These are phyloP conservation scores for Argopecten irradians DNA, from an alignment of 1,140 invertebrate genomes.

Conservation along the genomic window DNA sequence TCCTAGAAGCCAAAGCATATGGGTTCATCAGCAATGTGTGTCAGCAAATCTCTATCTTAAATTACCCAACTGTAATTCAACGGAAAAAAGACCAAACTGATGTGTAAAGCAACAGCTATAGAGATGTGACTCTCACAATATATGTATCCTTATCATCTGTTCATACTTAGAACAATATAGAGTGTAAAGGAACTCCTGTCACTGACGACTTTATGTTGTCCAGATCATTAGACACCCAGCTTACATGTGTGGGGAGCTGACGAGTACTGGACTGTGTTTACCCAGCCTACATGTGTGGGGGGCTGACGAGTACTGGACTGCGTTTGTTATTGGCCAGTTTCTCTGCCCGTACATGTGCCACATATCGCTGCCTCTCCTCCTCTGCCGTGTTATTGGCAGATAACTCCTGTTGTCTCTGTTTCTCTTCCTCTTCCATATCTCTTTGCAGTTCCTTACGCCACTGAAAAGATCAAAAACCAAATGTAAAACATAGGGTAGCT, in stretches of 20 bases:
- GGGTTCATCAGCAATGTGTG: too few relatives aligned
- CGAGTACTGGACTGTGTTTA: conserved; percentile 13
- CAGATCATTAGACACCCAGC: too few relatives aligned
- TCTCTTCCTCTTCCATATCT: conserved; percentile 65
- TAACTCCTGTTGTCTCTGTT: conserved; percentile 61
- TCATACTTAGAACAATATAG: too few relatives aligned
- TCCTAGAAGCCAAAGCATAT: too few relatives aligned
- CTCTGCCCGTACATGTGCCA: conserved; percentile 44
- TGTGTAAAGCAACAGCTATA: too few relatives aligned
- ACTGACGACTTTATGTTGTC: too few relatives aligned
- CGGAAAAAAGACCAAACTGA: too few relatives aligned
- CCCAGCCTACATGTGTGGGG: not conserved
- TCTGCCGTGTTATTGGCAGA: conserved; percentile 61
- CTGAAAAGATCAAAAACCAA: conserved; percentile 55
- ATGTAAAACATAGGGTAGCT: not conserved
- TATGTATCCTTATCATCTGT: too few relatives aligned
- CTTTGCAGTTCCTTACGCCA: conserved; percentile 72
- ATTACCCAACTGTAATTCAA: too few relatives aligned
- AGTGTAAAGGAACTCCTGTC: too few relatives aligned
- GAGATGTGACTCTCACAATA: too few relatives aligned
- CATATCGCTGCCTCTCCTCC: conserved; percentile 60
- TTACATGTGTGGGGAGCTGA: not conserved
- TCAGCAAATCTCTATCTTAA: too few relatives aligned
- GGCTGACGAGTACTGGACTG: not conserved
- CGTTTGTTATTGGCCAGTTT: conserved; percentile 54